phyloP scores from a whole-genome alignment of 2,113 vertebrate genomes.

The Symphodus melops region DNA sequence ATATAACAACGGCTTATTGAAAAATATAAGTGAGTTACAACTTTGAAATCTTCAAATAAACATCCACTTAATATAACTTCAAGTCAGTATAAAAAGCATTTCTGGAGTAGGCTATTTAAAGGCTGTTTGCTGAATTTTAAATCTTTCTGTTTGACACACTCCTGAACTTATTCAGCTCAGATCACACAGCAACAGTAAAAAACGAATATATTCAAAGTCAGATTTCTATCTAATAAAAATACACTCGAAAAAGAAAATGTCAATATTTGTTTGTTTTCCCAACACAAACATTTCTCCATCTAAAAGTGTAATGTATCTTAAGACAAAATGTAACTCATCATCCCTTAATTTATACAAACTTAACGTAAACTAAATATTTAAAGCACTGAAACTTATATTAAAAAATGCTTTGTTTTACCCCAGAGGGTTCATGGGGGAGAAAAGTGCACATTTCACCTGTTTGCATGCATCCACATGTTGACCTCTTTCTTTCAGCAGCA shows the following conservation, averaged over 20 bases:
- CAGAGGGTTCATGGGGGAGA: not conserved
- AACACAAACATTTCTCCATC: constrained; percentile 3
- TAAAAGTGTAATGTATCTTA: not conserved
- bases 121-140: constrained; percentile 24
- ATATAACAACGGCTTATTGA: not conserved
- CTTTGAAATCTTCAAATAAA: constrained; percentile 27
- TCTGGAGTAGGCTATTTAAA: constrained; percentile 40
- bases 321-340: not conserved
- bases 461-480: constrained; percentile 25
- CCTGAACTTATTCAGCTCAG: constrained; percentile 2
- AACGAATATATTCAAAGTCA: not conserved
- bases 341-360: constrained; percentile 7
- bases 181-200: constrained; percentile 29
- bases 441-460: constrained; percentile 24
- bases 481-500: not conserved
- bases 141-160: constrained; percentile 28
- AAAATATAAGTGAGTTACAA: constrained; percentile 19
- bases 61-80: constrained; percentile 5
- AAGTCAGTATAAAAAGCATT: constrained; percentile 43
- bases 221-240: constrained; percentile 16
- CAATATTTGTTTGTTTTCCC: not conserved
- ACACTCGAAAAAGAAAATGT: constrained; percentile 2
- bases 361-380: constrained; percentile 16
- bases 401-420: constrained; percentile 6
- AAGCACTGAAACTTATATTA: constrained; percentile 34